Conservation (phyloP, 1,140 invertebrate species). For the Centruroides vittatus region DNA sequence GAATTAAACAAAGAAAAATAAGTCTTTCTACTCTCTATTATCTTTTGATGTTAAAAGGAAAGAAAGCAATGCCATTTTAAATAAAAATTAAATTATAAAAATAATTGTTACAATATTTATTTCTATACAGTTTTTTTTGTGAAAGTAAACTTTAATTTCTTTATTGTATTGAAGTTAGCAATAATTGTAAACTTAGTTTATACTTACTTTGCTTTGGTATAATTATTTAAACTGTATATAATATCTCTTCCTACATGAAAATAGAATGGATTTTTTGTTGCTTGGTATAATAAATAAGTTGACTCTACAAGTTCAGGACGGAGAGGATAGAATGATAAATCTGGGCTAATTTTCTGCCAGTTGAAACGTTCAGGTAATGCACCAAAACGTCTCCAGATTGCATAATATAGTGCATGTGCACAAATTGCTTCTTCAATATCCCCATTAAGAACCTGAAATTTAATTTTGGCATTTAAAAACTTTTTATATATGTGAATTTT, state of each 20-base stretch:
- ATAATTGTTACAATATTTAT: no score
- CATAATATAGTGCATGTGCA: slow-evolving; percentile 48
- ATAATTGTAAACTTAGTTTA: neutral
- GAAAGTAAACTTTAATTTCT: no score
- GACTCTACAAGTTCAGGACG: slow-evolving; percentile 52
- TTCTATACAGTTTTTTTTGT: no score
- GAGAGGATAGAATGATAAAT: slow-evolving; percentile 50
- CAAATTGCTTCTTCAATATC: slow-evolving; percentile 58
- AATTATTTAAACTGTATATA: slow-evolving; percentile 41
- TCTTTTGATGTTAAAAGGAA: no score
- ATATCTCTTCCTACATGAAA: slow-evolving; percentile 51
- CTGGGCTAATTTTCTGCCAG: slow-evolving; percentile 45
- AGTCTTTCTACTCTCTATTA: no score
- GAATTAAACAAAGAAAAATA: no score
- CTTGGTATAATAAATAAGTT: slow-evolving; percentile 52
- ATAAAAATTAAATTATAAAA: no score
- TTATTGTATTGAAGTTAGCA: no score
- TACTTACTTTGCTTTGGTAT: slow-evolving; percentile 38
- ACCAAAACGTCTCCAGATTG: slow-evolving; percentile 48
- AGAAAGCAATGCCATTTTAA: no score
- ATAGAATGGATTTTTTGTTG: slow-evolving; percentile 56
- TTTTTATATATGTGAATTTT: neutral
- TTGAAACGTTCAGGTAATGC: slow-evolving; percentile 52
- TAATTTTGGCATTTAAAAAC: no score
- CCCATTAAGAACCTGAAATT: slow-evolving; percentile 42